These are phyloP conservation scores for Rhinoderma darwinii DNA, from an alignment of 2,113 vertebrate genomes.

Conservation along the genomic window DNA sequence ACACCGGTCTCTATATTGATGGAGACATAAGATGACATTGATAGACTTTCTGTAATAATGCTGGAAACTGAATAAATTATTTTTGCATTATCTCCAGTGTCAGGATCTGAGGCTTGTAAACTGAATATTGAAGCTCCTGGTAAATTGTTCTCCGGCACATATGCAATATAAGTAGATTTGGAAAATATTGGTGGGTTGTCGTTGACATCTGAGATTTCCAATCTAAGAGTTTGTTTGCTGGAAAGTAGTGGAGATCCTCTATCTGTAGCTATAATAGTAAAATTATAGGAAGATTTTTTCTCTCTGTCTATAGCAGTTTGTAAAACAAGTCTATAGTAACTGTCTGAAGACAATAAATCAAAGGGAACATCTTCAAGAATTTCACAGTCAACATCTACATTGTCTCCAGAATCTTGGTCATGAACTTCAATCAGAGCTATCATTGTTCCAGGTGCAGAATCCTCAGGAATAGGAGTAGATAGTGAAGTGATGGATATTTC, in stretches of 20 bases:
- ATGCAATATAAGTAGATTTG: slow-evolving; percentile 59
- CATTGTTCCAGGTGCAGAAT: slow-evolving; percentile 59
- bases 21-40: slow-evolving; percentile 48
- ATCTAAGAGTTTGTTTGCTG: slow-evolving; percentile 61
- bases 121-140: slow-evolving; percentile 68
- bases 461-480: slow-evolving; percentile 65
- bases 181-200: slow-evolving; percentile 73
- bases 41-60: slow-evolving; percentile 55
- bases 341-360: slow-evolving; percentile 67
- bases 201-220: slow-evolving; percentile 76
- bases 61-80: slow-evolving; percentile 62
- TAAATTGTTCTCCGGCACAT: slow-evolving; percentile 60
- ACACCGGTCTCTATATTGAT: slow-evolving; percentile 69
- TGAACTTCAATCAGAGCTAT: slow-evolving; percentile 67
- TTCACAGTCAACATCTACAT: slow-evolving; percentile 66
- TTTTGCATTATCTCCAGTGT: slow-evolving; percentile 66
- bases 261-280: slow-evolving; percentile 63
- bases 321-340: slow-evolving; percentile 68
- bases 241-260: slow-evolving; percentile 61
- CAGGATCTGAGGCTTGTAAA: slow-evolving; percentile 62
- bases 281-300: slow-evolving; percentile 53
- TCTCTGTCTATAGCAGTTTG: slow-evolving; percentile 66
- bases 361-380: slow-evolving; percentile 68
- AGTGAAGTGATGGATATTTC: slow-evolving; percentile 65
- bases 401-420: slow-evolving; percentile 71